Conservation (phyloP, 2,797 vertebrate genomes). For the Mus spretus region DNA sequence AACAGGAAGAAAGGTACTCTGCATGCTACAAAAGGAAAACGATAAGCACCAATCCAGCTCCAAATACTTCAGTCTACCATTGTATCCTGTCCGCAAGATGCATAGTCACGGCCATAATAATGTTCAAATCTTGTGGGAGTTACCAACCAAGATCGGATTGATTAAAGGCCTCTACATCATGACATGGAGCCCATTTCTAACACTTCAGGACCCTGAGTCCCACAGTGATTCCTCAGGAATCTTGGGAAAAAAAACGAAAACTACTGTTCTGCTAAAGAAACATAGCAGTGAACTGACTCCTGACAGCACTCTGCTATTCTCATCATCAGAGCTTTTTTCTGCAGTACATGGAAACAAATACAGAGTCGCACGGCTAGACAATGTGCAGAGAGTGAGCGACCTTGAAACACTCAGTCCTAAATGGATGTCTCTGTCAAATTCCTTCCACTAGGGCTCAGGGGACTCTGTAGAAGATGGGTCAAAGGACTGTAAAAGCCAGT, state of each 20-base stretch:
- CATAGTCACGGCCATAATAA: not conserved
- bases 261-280: not conserved
- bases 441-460: not conserved
- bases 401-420: not conserved
- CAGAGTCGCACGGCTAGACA: not conserved
- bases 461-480: not conserved
- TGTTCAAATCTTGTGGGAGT: too few relatives aligned
- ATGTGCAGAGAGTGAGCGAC: not conserved
- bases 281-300: not conserved
- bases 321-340: not conserved
- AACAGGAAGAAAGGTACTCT: too few relatives aligned
- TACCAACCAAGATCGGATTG: not conserved
- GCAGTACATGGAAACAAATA: not conserved
- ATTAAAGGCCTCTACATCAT: not conserved
- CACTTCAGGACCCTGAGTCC: not conserved
- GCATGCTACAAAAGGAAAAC: not conserved
- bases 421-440: not conserved
- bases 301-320: not conserved
- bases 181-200: not conserved
- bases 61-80: not conserved
- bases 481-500: not conserved
- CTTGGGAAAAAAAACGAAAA: not conserved
- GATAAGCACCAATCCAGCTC: too few relatives aligned
- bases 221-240: not conserved
- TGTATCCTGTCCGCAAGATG: not conserved